Conservation (phyloP, 2,888 invertebrate genomes). For the Caenorhabditis sp. region DNA sequence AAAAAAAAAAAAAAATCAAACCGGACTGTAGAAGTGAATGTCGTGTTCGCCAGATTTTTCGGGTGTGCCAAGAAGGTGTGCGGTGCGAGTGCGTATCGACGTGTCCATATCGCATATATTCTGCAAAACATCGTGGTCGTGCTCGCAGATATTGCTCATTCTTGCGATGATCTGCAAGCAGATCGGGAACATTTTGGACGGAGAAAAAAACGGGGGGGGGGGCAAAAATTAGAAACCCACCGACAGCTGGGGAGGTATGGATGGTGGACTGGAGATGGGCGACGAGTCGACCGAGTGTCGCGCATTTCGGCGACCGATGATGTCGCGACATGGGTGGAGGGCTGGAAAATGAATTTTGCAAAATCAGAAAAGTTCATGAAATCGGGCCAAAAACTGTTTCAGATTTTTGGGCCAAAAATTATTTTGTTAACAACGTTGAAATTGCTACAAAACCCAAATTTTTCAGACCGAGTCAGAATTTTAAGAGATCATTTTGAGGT, state of each 20-base stretch:
- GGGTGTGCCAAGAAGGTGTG: conserved; percentile 17
- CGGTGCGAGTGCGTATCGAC: conserved; percentile 34
- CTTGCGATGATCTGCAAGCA: conserved; percentile 27
- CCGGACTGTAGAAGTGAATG: conserved; percentile 40
- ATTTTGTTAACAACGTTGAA: too few relatives aligned
- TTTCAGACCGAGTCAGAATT: too few relatives aligned
- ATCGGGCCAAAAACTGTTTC: too few relatives aligned
- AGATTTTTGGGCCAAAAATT: too few relatives aligned
- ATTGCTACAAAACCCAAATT: too few relatives aligned
- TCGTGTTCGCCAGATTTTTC: conserved; percentile 16
- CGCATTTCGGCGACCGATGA: conserved; percentile 44
- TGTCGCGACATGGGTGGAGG: conserved; percentile 49
- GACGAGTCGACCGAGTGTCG: conserved; percentile 31
- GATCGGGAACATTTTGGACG: neutral
- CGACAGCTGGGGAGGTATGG: conserved; percentile 20
- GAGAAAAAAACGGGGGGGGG: neutral
- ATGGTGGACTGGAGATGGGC: conserved; percentile 33
- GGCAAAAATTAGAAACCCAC: conserved; percentile 9
- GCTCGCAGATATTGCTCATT: conserved; percentile 21
- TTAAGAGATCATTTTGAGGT: too few relatives aligned
- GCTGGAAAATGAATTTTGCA: conserved; percentile 27
- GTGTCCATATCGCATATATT: conserved; percentile 37
- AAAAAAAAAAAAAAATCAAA: conserved; percentile 8
- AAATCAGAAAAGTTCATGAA: neutral
- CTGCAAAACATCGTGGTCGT: conserved; percentile 33